Conservation (phyloP, 2,113 vertebrate genomes). For the Ascaphus truei region DNA sequence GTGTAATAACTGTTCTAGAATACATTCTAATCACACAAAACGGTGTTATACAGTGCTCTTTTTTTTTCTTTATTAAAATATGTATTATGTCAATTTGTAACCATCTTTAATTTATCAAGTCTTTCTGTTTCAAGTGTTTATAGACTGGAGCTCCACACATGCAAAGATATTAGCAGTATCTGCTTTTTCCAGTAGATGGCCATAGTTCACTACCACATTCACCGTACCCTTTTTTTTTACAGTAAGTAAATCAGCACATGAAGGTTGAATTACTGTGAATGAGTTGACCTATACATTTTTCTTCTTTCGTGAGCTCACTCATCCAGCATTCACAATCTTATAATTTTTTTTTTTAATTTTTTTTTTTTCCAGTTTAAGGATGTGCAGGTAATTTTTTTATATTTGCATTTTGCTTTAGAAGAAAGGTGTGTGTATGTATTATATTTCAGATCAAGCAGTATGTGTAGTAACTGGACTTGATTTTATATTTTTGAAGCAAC, state of each 20-base stretch:
- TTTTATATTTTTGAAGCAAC: too few species aligned
- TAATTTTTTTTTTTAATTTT: conserved; percentile 48
- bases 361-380: too few species aligned
- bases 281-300: conserved; percentile 69
- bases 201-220: conserved; percentile 72
- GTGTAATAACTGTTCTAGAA: too few species aligned
- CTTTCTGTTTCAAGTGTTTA: not conserved
- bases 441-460: too few species aligned
- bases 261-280: conserved; percentile 71
- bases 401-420: too few species aligned
- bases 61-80: too few species aligned
- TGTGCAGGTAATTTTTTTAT: too few species aligned
- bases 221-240: conserved; percentile 59
- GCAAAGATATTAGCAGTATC: conserved; percentile 40
- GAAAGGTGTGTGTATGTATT: too few species aligned
- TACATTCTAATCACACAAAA: too few species aligned
- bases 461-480: too few species aligned
- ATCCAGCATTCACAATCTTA: conserved; percentile 47
- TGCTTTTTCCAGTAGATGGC: conserved; percentile 78
- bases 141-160: not conserved
- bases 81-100: too few species aligned
- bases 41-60: too few species aligned
- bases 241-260: conserved; percentile 72
- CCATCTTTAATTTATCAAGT: not conserved
- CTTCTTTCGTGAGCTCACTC: conserved; percentile 65